These are phyloP conservation scores for Stomatorhinus ivindoensis DNA, from an alignment of 2,113 vertebrate species.

Conservation along the genomic window DNA sequence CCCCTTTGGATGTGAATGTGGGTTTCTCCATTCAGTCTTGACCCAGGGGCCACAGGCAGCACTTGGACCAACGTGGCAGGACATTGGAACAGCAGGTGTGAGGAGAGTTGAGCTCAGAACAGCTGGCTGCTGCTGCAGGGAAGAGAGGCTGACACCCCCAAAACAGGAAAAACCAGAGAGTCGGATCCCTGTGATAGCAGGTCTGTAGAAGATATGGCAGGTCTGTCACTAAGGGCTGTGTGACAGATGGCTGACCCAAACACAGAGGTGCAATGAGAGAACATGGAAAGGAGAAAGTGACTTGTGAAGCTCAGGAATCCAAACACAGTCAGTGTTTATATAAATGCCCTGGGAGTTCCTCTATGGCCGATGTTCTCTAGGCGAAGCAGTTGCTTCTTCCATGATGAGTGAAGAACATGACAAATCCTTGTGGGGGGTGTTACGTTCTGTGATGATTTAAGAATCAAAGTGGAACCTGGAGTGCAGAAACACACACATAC, in stretches of 20 bases:
- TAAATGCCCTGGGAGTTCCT: background rate
- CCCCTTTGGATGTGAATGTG: background rate
- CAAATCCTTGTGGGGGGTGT: background rate
- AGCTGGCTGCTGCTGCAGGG: slow-evolving; percentile 19
- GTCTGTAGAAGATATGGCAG: background rate
- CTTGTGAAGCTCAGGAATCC: background rate
- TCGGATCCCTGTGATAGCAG: slow-evolving; percentile 23
- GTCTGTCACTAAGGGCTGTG: background rate
- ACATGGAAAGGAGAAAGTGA: background rate
- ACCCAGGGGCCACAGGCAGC: background rate
- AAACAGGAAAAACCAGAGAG: slow-evolving; percentile 19
- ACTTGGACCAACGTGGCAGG: slow-evolving; percentile 27
- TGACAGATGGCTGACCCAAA: background rate
- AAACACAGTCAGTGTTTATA: slow-evolving; percentile 6
- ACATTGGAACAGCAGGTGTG: slow-evolving; percentile 37
- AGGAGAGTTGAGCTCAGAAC: slow-evolving; percentile 13
- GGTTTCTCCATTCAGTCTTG: background rate
- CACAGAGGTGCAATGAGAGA: background rate
- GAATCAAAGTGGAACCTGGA: background rate
- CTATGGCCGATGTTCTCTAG: background rate
- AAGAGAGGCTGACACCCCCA: slow-evolving; percentile 19
- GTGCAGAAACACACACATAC: background rate
- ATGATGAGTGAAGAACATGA: background rate
- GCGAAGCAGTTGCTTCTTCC: background rate
- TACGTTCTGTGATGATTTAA: background rate